Evolutionary conservation across 2,797 vertebrate species (phyloP).

Genomic region (Eutrigla gurnardus): DNA sequence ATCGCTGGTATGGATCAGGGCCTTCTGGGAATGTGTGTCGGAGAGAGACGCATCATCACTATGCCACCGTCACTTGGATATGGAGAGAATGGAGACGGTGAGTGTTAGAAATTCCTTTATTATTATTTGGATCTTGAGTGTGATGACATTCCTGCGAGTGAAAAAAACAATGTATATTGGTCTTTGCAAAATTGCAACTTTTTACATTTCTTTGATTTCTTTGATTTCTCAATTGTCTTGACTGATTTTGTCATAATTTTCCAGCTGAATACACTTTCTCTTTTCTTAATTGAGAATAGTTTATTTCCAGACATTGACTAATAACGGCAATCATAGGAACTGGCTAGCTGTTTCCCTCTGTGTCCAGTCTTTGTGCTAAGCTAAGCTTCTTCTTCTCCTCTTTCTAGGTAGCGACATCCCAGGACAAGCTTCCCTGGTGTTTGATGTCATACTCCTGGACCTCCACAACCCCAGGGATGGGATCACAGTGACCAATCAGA

Average conservation of each 20-base stretch:
- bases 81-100: slow-evolving; percentile 96
- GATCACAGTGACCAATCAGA: slow-evolving; percentile 87
- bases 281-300: background rate
- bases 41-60: slow-evolving; percentile 93
- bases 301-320: background rate
- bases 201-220: background rate
- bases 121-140: background rate
- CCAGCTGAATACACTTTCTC: background rate
- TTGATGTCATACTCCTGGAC: slow-evolving; percentile 93
- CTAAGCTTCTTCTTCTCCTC: background rate
- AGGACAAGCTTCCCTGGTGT: slow-evolving; percentile 95
- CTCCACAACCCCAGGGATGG: slow-evolving; percentile 97
- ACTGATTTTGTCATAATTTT: background rate
- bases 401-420: slow-evolving; percentile 94
- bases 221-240: background rate
- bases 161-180: background rate
- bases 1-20: slow-evolving; percentile 98
- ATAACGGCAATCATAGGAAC: too few species aligned
- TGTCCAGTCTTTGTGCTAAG: background rate
- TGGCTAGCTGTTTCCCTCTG: background rate
- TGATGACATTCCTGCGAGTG: background rate
- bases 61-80: slow-evolving; percentile 95
- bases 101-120: slow-evolving; percentile 31
- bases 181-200: background rate
- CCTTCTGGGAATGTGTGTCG: slow-evolving; percentile 96